Conservation (phyloP, 2,113 vertebrate species). For the Bujurquina vittata region DNA sequence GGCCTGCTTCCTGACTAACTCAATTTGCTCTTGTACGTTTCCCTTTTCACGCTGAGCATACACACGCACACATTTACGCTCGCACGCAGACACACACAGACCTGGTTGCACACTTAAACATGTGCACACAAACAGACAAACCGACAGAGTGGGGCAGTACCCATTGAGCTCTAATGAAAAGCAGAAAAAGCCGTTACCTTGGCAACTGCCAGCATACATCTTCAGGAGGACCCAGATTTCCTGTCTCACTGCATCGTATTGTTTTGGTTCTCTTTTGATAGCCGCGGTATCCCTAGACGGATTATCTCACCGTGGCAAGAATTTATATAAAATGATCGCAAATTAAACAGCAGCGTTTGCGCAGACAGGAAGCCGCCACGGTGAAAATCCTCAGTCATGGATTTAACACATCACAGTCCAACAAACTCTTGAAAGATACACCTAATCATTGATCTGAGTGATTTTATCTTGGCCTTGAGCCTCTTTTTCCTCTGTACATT, state of each 20-base stretch:
- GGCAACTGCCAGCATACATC: slow-evolving; percentile 74
- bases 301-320: slow-evolving; percentile 61
- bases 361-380: slow-evolving; percentile 5
- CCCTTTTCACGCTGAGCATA: slow-evolving; percentile 67
- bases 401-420: slow-evolving; percentile 8
- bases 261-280: slow-evolving; percentile 67
- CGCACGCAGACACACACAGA: slow-evolving; percentile 10
- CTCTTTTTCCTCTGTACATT: slow-evolving; percentile 1
- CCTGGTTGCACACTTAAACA: slow-evolving; percentile 11
- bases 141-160: slow-evolving; percentile 67
- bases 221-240: slow-evolving; percentile 75
- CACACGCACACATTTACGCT: background rate
- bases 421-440: slow-evolving; percentile 8
- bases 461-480: slow-evolving; percentile 21
- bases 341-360: slow-evolving; percentile 38
- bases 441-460: slow-evolving; percentile 22
- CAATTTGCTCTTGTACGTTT: slow-evolving; percentile 70
- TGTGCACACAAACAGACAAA: slow-evolving; percentile 51
- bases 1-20: slow-evolving; percentile 77
- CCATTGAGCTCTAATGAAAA: slow-evolving; percentile 74
- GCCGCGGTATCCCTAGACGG: slow-evolving; percentile 59
- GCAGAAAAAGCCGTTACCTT: slow-evolving; percentile 73
- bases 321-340: slow-evolving; percentile 60
- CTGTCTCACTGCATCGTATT: slow-evolving; percentile 66
- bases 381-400: slow-evolving; percentile 13